Evolutionary conservation across 2,888 invertebrate species (phyloP).

Genomic region (Andrena dorsata): DNA sequence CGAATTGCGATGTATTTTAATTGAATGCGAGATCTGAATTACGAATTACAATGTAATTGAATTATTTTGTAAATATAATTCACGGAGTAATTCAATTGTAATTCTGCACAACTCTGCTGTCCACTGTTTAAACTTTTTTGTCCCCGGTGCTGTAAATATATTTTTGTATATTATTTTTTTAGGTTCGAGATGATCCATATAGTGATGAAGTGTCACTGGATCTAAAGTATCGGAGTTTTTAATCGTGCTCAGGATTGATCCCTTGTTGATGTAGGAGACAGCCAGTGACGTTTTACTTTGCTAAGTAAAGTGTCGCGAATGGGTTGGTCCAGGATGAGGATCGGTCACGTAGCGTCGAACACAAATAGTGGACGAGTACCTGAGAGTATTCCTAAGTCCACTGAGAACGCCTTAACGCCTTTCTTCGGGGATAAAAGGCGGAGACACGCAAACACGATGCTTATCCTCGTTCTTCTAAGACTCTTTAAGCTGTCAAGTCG

Average conservation of each 20-base stretch:
- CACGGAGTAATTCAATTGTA: no score
- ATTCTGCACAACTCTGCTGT: no score
- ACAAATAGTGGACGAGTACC: slow-evolving; percentile 39
- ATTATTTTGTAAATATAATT: no score
- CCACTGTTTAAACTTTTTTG: no score
- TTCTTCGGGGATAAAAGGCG: slow-evolving; percentile 37
- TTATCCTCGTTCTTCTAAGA: slow-evolving; percentile 15
- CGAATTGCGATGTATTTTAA: no score
- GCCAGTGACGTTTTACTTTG: not conserved
- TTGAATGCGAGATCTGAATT: no score
- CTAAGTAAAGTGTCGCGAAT: slow-evolving; percentile 18
- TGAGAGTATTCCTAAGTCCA: slow-evolving; percentile 36
- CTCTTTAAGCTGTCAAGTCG: slow-evolving; percentile 5
- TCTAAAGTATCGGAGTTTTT: no score
- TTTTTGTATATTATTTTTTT: no score
- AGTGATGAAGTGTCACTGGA: no score
- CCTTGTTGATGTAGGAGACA: not conserved
- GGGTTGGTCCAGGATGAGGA: slow-evolving; percentile 3
- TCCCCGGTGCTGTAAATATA: no score
- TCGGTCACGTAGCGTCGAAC: slow-evolving; percentile 48
- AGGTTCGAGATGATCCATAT: no score
- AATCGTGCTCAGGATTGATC: not conserved
- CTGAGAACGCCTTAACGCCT: slow-evolving; percentile 46
- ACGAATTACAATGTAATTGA: no score
- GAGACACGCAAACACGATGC: slow-evolving; percentile 9